A percentile compares a stretch with the other conserved stretches of the same genome.
Evolutionary conservation across 2,888 invertebrate genomes (phyloP).

Genomic region (Brachypalpus laphriformis): DNA sequence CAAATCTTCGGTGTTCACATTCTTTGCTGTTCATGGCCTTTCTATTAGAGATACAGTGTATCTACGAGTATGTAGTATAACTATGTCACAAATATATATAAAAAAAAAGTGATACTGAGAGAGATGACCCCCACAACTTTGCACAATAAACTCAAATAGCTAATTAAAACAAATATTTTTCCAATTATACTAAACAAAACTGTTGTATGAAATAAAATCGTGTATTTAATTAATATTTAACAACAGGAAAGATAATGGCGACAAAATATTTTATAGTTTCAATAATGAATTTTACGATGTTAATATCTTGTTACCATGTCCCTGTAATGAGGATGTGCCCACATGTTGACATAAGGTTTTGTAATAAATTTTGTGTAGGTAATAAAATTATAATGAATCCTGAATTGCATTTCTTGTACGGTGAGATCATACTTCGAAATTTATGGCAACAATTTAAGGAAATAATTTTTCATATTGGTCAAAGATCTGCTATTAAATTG

Average conservation of each 20-base stretch:
- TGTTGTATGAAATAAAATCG: constrained; percentile 33
- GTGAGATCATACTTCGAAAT: background rate
- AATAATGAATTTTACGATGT: constrained; percentile 65
- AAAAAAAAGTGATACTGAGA: too few relatives aligned
- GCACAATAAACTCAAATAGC: constrained; percentile 8
- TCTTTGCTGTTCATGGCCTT: too few relatives aligned
- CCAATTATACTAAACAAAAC: constrained; percentile 16
- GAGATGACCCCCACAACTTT: background rate
- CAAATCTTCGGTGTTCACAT: too few relatives aligned
- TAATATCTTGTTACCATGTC: constrained; percentile 47
- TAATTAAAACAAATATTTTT: constrained; percentile 34
- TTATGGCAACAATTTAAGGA: constrained; percentile 14
- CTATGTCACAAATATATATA: too few relatives aligned
- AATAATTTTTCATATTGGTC: background rate
- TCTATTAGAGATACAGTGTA: too few relatives aligned
- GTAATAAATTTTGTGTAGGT: constrained; percentile 30
- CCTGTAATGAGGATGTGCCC: background rate
- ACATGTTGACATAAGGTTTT: constrained; percentile 50
- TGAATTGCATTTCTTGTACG: constrained; percentile 29
- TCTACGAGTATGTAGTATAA: too few relatives aligned
- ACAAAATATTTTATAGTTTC: constrained; percentile 58
- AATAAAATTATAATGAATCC: constrained; percentile 60
- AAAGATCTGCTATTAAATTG: constrained; percentile 25
- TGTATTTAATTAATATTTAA: constrained; percentile 46
- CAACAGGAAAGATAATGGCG: constrained; percentile 1